A percentile compares a stretch with the other conserved stretches of the same genome.
Conservation (phyloP, 2,113 vertebrate genomes). For the Phalacrocorax aristotelis region DNA sequence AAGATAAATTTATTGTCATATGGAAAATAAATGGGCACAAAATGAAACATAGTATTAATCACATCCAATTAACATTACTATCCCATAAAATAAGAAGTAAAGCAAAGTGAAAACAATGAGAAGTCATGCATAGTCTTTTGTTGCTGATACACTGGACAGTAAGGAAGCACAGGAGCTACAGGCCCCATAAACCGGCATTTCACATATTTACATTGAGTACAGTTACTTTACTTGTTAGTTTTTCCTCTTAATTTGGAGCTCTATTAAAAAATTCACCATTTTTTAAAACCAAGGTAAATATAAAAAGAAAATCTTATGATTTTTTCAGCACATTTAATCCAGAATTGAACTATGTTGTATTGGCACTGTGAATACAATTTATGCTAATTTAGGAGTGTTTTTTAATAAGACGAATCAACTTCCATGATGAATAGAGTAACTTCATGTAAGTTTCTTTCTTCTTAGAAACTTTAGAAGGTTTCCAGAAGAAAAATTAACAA, state of each 20-base stretch:
- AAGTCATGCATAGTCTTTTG: background rate
- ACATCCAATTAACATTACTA: background rate
- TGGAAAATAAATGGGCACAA: background rate
- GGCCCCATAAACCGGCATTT: background rate
- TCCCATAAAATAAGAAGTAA: background rate
- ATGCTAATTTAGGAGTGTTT: background rate
- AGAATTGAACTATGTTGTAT: background rate
- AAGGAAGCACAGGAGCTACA: background rate
- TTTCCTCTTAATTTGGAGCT: background rate
- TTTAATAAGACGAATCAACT: background rate
- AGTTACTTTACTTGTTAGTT: background rate
- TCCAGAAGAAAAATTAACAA: background rate
- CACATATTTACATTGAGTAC: background rate
- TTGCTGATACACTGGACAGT: background rate
- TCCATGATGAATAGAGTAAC: background rate
- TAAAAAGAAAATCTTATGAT: background rate
- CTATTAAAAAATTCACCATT: background rate
- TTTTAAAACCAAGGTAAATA: background rate
- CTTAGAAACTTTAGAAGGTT: background rate
- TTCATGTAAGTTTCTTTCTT: background rate
- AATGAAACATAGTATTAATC: background rate
- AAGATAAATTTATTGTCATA: background rate
- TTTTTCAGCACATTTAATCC: background rate
- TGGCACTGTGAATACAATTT: background rate
- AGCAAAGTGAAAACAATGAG: background rate